phyloP scores from a whole-genome alignment of 92 coral and sea anemone genomes.

The Palythoa heliodiscus region DNA sequence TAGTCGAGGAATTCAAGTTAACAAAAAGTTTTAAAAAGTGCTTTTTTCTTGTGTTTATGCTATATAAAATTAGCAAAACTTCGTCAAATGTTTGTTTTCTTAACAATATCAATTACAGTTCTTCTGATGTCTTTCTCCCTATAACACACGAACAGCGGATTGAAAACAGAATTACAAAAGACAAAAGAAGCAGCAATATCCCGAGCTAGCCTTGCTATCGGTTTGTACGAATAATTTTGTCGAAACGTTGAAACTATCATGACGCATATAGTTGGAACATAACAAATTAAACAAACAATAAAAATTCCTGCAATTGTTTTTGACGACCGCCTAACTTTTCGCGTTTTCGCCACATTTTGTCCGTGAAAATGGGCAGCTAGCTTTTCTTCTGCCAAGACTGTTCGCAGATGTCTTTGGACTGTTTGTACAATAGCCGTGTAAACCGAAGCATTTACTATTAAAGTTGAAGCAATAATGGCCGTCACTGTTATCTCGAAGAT shows the following conservation, averaged over 20 bases:
- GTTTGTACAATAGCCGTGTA: constrained; percentile 19
- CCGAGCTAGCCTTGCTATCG: neutral
- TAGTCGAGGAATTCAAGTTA: no score
- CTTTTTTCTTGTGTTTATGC: neutral
- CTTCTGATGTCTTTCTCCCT: constrained; percentile 20
- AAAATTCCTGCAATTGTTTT: constrained; percentile 29
- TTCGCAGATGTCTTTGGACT: constrained; percentile 14
- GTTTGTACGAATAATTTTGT: neutral
- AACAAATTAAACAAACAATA: constrained; percentile 6
- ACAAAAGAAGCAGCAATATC: constrained; percentile 30
- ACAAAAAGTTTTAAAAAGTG: no score
- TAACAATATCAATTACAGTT: neutral
- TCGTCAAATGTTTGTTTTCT: neutral
- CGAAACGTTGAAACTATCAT: constrained; percentile 1
- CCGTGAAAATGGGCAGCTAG: constrained; percentile 28
- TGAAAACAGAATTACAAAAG: constrained; percentile 22
- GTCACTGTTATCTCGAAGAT: constrained; percentile 21
- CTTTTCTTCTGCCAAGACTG: constrained; percentile 14
- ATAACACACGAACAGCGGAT: constrained; percentile 30
- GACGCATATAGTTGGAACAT: constrained; percentile 22
- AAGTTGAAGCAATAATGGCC: neutral
- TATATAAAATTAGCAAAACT: neutral
- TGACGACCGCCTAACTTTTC: constrained; percentile 20
- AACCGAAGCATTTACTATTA: constrained; percentile 9
- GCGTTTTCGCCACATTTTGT: constrained; percentile 7